A percentile compares a stretch with the other conserved stretches of the same genome.
Evolutionary conservation across 2,888 invertebrate species (phyloP).

Genomic region (Nebria brevicollis): DNA sequence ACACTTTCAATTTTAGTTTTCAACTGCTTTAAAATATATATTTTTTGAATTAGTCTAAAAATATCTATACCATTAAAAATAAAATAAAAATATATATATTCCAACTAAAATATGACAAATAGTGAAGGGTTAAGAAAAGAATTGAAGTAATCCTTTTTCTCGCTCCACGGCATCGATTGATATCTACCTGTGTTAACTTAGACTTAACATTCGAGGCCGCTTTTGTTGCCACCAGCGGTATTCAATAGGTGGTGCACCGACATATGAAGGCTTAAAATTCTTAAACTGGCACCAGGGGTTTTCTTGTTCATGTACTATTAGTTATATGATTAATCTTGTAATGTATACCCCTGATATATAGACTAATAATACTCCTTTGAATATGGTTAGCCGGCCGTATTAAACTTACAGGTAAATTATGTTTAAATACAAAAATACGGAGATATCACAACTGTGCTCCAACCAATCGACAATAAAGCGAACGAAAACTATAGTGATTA

Average conservation of each 20-base stretch:
- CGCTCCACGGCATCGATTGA: constrained; percentile 39
- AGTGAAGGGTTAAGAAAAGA: neutral
- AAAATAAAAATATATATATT: neutral
- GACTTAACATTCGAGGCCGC: constrained; percentile 27
- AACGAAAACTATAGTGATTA: neutral
- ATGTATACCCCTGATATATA: neutral
- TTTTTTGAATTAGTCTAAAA: too few species aligned
- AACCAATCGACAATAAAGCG: neutral
- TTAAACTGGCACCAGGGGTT: constrained; percentile 9
- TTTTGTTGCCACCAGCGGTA: constrained; percentile 24
- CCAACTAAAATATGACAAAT: neutral
- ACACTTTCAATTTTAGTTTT: too few species aligned
- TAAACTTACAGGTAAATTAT: too few species aligned
- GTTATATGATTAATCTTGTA: neutral
- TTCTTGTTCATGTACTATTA: neutral
- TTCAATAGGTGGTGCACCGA: constrained; percentile 33
- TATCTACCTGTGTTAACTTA: constrained; percentile 40
- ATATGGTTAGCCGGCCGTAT: neutral
- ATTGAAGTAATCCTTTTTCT: constrained; percentile 36
- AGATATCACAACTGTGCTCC: too few species aligned
- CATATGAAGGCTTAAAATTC: constrained; percentile 34
- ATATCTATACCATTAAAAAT: too few species aligned
- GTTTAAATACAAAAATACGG: too few species aligned
- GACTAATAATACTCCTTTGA: neutral
- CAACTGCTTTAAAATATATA: too few species aligned